phyloP scores from a whole-genome alignment of 2,797 vertebrate species.

The Huso huso region DNA sequence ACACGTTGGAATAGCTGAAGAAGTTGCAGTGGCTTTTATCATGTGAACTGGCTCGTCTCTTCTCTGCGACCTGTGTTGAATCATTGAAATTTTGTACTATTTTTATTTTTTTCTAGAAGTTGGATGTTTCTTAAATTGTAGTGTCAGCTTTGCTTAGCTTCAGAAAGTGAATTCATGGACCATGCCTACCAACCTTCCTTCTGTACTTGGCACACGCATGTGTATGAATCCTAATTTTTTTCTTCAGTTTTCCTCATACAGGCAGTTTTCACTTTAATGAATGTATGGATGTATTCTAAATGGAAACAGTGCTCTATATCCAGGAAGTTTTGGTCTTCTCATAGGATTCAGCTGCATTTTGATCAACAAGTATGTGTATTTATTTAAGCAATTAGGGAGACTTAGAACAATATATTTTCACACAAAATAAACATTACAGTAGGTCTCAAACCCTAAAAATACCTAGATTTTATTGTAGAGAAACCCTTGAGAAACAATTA shows the following conservation, averaged over 20 bases:
- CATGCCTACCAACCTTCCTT: too few species aligned
- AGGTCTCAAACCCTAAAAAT: too few species aligned
- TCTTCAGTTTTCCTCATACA: conserved; percentile 14
- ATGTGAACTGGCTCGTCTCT: conserved; percentile 76
- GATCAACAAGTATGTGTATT: conserved; percentile 1
- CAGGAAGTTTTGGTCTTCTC: not conserved
- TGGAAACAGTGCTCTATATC: conserved; percentile 4
- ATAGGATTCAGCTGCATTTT: conserved; percentile 1
- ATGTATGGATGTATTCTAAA: too few species aligned
- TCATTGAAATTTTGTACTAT: conserved; percentile 56
- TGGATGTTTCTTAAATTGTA: conserved; percentile 62
- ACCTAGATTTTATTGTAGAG: too few species aligned
- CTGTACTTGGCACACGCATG: too few species aligned
- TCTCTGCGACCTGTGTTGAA: conserved; percentile 45
- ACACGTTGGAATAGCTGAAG: conserved; percentile 71
- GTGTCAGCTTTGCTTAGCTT: conserved; percentile 61
- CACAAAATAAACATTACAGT: not conserved
- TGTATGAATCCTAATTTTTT: conserved; percentile 29
- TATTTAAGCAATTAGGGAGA: conserved; percentile 2
- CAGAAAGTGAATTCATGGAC: conserved; percentile 14
- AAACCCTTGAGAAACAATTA: too few species aligned
- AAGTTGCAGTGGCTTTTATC: conserved; percentile 71
- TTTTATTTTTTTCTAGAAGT: conserved; percentile 15
- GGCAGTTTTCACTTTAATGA: not conserved
- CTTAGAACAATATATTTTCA: not conserved